Evolutionary conservation across 2,113 vertebrate genomes (phyloP).

Genomic region (Bujurquina vittata): DNA sequence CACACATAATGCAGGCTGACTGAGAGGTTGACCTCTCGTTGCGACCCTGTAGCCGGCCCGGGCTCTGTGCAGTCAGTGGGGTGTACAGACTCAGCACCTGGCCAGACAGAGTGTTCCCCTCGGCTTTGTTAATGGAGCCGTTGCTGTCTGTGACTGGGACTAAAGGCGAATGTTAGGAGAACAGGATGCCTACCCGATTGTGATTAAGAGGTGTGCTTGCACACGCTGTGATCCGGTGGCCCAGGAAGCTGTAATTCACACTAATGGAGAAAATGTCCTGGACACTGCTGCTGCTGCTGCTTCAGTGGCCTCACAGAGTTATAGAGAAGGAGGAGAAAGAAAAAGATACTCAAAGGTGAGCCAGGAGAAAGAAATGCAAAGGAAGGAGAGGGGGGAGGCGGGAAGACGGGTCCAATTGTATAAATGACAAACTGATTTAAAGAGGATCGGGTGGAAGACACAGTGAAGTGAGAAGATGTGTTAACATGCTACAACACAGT

Average conservation of each 20-base stretch:
- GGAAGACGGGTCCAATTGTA: background rate
- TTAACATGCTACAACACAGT: background rate
- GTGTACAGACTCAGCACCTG: constrained; percentile 25
- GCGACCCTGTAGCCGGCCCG: constrained; percentile 16
- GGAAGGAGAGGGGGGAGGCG: background rate
- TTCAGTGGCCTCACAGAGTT: background rate
- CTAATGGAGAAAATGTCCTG: constrained; percentile 48
- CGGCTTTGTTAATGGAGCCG: constrained; percentile 46
- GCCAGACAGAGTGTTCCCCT: constrained; percentile 18
- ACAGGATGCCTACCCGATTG: constrained; percentile 40
- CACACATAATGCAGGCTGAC: constrained; percentile 33
- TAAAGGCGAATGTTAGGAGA: constrained; percentile 32
- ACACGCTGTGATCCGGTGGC: constrained; percentile 31
- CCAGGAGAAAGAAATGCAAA: background rate
- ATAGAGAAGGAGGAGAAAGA: background rate
- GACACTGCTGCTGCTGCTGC: constrained; percentile 1
- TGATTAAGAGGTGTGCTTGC: constrained; percentile 37
- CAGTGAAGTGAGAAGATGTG: background rate
- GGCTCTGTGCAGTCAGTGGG: constrained; percentile 21
- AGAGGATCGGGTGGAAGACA: background rate
- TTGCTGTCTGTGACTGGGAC: constrained; percentile 29
- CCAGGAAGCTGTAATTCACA: constrained; percentile 46
- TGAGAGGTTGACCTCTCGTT: constrained; percentile 1
- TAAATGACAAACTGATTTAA: background rate
- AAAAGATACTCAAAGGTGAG: background rate